These are phyloP conservation scores for Cheilosia impressa DNA, from an alignment of 2,888 invertebrate genomes.

Conservation along the genomic window DNA sequence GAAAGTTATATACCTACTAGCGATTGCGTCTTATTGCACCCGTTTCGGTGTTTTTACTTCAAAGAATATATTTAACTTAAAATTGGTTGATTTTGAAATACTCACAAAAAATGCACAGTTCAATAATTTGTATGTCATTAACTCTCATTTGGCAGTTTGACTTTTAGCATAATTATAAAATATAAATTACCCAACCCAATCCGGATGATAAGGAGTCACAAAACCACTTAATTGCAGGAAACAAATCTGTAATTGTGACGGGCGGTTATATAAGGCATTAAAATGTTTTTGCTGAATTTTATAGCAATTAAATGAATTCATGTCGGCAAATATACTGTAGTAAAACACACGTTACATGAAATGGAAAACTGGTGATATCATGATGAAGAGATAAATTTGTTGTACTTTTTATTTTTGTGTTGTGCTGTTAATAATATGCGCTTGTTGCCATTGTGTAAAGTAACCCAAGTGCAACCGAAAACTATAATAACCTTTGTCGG, in stretches of 20 bases:
- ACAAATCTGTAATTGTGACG: slow-evolving; percentile 1
- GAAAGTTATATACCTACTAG: no score
- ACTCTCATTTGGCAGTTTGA: no score
- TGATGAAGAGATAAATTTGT: slow-evolving; percentile 29
- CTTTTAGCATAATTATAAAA: neutral
- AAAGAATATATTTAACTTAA: no score
- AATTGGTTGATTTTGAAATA: no score
- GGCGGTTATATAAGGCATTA: slow-evolving; percentile 21
- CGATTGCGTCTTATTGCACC: no score
- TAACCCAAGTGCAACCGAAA: slow-evolving; percentile 62
- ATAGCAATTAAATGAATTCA: slow-evolving; percentile 45
- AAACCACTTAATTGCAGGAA: slow-evolving; percentile 36
- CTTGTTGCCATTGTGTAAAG: slow-evolving; percentile 44
- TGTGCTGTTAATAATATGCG: slow-evolving; percentile 28
- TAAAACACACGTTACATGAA: slow-evolving; percentile 19
- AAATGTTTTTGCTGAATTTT: slow-evolving; percentile 15
- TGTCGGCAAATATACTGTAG: slow-evolving; percentile 9
- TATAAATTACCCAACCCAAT: neutral
- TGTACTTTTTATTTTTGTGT: slow-evolving; percentile 9
- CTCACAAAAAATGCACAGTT: no score
- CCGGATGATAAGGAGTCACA: slow-evolving; percentile 4
- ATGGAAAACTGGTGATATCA: slow-evolving; percentile 49
- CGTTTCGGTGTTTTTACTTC: no score
- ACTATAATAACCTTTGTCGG: slow-evolving; percentile 39
- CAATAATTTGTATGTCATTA: no score